Conservation (phyloP, 2,113 vertebrate species). For the Speoplatyrhinus poulsoni region DNA sequence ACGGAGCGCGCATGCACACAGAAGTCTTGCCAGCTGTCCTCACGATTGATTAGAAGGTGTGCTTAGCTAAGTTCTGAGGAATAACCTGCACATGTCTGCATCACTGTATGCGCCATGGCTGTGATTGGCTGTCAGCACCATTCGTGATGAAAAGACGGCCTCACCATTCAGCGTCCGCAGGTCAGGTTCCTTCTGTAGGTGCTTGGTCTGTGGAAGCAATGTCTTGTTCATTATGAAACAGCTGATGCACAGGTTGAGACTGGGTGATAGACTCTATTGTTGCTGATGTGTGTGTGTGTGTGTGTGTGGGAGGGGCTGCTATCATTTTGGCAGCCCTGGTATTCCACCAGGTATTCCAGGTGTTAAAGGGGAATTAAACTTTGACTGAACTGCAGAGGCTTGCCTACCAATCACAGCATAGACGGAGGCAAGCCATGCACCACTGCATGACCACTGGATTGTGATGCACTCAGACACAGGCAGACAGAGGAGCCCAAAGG, state of each 20-base stretch:
- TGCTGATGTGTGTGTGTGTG: constrained; percentile 5
- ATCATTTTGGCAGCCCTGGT: constrained; percentile 13
- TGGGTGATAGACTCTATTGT: neutral
- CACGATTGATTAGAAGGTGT: constrained; percentile 68
- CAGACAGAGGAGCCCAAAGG: no score
- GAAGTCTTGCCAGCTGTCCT: neutral
- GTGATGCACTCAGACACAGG: constrained; percentile 2
- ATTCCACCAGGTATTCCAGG: neutral
- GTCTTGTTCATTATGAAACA: constrained; percentile 29
- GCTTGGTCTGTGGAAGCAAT: constrained; percentile 27
- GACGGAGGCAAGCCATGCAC: constrained; percentile 8
- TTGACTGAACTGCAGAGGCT: constrained; percentile 33
- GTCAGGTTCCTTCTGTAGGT: constrained; percentile 14
- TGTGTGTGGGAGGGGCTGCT: constrained; percentile 16
- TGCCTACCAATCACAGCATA: constrained; percentile 27
- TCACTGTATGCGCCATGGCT: neutral
- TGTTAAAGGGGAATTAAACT: constrained; percentile 31
- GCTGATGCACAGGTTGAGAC: constrained; percentile 18
- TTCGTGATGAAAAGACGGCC: neutral
- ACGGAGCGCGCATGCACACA: no score
- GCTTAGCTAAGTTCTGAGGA: constrained; percentile 53
- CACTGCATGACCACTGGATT: constrained; percentile 7
- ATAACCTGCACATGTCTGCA: constrained; percentile 46
- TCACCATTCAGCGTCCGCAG: neutral
- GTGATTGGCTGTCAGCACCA: constrained; percentile 31